A percentile compares a stretch with the other conserved stretches of the same genome.
Evolutionary conservation across 2,888 invertebrate genomes (phyloP).

Genomic region (Romanomermis culicivorax): DNA sequence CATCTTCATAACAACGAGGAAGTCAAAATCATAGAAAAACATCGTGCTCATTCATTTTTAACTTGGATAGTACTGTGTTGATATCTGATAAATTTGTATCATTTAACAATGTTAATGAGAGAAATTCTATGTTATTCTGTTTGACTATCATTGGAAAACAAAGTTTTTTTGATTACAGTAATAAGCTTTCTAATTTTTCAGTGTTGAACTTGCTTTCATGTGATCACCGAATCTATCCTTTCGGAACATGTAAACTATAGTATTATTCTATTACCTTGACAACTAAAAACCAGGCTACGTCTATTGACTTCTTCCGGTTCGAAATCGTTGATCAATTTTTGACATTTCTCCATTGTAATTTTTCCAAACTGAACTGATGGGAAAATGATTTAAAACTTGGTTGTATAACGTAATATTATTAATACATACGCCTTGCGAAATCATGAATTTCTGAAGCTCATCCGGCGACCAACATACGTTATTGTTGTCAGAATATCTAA

Average conservation of each 20-base stretch:
- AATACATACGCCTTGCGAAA: neutral
- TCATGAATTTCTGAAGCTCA: neutral
- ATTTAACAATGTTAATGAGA: no score
- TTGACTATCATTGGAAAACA: no score
- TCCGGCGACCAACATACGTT: neutral
- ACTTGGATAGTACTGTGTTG: no score
- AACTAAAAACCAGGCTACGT: conserved; percentile 17
- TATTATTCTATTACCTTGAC: neutral
- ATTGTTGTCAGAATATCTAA: neutral
- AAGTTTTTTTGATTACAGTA: neutral
- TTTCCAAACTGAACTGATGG: neutral
- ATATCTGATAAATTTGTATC: no score
- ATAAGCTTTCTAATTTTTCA: no score
- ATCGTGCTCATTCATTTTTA: no score
- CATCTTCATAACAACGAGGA: no score
- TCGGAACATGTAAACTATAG: no score
- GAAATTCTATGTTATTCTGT: no score
- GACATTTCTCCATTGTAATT: conserved; percentile 13
- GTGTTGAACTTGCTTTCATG: no score
- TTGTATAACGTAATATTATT: neutral
- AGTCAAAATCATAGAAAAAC: no score
- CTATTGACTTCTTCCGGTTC: conserved; percentile 16
- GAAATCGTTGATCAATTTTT: conserved; percentile 22
- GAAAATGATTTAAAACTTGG: neutral
- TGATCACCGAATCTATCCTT: neutral